phyloP scores from a whole-genome alignment of 1,140 invertebrate species.

The Rhagoletis zephyria region DNA sequence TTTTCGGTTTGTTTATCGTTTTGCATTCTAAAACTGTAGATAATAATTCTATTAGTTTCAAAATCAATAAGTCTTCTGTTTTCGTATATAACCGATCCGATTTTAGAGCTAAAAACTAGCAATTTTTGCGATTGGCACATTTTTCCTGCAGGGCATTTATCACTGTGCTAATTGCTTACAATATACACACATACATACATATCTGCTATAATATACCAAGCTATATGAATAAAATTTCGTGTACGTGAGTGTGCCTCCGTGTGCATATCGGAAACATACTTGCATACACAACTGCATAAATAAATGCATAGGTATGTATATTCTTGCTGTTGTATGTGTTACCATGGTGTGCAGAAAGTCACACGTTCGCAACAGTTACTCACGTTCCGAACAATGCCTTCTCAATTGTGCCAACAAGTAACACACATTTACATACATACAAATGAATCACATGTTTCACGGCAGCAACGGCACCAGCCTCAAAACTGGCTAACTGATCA shows the following conservation, averaged over 20 bases:
- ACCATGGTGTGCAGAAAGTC: constrained; percentile 15
- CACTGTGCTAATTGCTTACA: too few species aligned
- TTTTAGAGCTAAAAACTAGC: too few species aligned
- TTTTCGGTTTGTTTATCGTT: too few species aligned
- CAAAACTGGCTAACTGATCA: constrained; percentile 13
- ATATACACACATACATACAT: neutral
- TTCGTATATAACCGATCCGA: too few species aligned
- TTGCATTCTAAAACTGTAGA: too few species aligned
- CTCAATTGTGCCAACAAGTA: constrained; percentile 30
- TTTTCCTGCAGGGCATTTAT: too few species aligned
- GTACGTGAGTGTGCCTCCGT: constrained; percentile 2
- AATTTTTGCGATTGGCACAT: too few species aligned
- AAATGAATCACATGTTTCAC: constrained; percentile 34
- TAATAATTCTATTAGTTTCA: too few species aligned
- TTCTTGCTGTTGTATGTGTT: too few species aligned
- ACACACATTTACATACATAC: neutral
- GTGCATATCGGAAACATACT: neutral
- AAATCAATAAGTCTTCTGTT: too few species aligned
- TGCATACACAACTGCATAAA: neutral
- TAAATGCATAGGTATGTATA: neutral
- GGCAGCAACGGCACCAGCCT: constrained; percentile 19
- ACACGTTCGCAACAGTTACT: constrained; percentile 33
- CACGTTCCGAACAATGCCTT: constrained; percentile 27
- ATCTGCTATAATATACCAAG: neutral
- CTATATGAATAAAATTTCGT: neutral